These are phyloP conservation scores for Euzophera pinguis DNA, from an alignment of 2,888 invertebrate species.

Conservation along the genomic window DNA sequence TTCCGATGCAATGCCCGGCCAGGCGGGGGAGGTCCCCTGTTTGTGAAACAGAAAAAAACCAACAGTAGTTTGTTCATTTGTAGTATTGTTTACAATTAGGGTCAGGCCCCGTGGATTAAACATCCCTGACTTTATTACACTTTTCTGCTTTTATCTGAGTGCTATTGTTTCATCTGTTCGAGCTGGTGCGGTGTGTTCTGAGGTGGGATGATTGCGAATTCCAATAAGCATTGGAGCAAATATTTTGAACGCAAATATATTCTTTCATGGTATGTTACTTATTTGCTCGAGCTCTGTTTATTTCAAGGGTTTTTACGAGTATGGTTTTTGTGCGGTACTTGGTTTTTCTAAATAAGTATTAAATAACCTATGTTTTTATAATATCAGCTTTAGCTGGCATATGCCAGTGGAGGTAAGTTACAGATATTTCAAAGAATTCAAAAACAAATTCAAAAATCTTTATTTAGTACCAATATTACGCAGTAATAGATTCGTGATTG, in stretches of 20 bases:
- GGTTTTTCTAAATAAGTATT: too few species aligned
- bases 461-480: too few species aligned
- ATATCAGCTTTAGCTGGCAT: too few species aligned
- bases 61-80: conserved; percentile 52
- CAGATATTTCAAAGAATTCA: too few species aligned
- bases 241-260: background rate
- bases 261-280: background rate
- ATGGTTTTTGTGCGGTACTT: too few species aligned
- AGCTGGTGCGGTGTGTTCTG: conserved; percentile 1
- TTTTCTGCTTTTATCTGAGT: conserved; percentile 30
- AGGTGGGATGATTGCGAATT: background rate
- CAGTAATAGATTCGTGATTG: too few species aligned
- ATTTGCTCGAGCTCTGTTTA: too few species aligned
- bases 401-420: too few species aligned
- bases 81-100: conserved; percentile 59
- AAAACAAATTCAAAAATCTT: too few species aligned
- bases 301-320: too few species aligned
- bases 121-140: conserved; percentile 38
- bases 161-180: conserved; percentile 19
- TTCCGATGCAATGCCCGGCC: background rate
- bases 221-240: background rate
- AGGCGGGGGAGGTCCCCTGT: conserved; percentile 5
- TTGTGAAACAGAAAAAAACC: conserved; percentile 34
- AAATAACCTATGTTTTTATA: too few species aligned
- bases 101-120: conserved; percentile 41